Percentiles rank a stretch among this genome's conserved stretches.
phyloP scores from a whole-genome alignment of 1,140 invertebrate genomes.

The Protaetia brevitarsis region DNA sequence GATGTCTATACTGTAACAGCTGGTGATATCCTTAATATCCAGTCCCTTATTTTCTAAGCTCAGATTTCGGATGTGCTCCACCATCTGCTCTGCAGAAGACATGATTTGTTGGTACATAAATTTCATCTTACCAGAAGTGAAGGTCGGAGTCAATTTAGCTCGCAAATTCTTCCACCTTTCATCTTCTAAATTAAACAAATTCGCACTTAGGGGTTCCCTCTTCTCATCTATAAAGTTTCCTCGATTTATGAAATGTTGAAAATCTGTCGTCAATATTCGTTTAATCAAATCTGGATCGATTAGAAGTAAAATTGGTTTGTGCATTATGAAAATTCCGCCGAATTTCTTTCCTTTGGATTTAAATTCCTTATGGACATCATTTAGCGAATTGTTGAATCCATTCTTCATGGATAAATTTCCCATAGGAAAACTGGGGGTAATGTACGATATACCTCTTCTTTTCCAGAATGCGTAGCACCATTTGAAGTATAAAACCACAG shows the following conservation, averaged over 20 bases:
- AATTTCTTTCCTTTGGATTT: slow-evolving; percentile 35
- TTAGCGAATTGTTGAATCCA: no score
- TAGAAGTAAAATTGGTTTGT: slow-evolving; percentile 50
- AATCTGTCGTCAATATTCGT: slow-evolving; percentile 54
- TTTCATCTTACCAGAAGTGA: no score
- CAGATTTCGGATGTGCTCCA: neutral
- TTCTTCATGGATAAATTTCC: no score
- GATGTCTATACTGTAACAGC: no score
- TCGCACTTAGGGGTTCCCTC: slow-evolving; percentile 48
- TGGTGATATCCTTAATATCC: neutral
- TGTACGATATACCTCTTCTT: no score
- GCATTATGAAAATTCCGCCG: slow-evolving; percentile 51
- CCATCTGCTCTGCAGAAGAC: neutral
- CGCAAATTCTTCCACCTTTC: slow-evolving; percentile 51
- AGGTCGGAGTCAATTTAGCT: slow-evolving; percentile 48
- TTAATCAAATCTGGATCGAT: slow-evolving; percentile 60
- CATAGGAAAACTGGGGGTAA: no score
- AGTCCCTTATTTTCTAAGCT: neutral
- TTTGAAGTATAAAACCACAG: no score
- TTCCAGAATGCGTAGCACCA: no score
- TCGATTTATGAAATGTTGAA: slow-evolving; percentile 53
- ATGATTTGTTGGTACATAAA: slow-evolving; percentile 38
- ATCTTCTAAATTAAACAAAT: slow-evolving; percentile 50
- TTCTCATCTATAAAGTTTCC: slow-evolving; percentile 37
- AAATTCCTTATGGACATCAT: slow-evolving; percentile 35